Evolutionary conservation across 2,797 vertebrate species (phyloP).

Genomic region (Vipera latastei): DNA sequence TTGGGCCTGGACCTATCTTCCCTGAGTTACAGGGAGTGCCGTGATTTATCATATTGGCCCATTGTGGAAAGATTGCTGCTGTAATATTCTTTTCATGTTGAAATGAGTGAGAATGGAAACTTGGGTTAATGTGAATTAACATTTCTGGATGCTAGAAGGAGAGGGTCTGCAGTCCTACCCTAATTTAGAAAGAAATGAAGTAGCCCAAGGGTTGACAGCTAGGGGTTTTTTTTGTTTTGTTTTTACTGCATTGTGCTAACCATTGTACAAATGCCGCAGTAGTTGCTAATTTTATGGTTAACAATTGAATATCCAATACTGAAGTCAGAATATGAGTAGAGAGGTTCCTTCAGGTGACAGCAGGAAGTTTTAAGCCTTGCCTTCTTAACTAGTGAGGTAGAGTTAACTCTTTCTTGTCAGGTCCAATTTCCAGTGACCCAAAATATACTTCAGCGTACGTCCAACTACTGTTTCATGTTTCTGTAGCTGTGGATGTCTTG

Average conservation of each 20-base stretch:
- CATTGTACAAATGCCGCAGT: not conserved
- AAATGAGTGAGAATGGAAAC: not conserved
- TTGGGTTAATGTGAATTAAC: not conserved
- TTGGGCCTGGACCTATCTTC: not conserved
- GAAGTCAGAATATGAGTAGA: not conserved
- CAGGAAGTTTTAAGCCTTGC: not conserved
- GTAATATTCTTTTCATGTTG: not conserved
- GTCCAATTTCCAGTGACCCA: not conserved
- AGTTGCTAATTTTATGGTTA: not conserved
- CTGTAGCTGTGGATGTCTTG: not conserved
- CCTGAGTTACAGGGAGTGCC: not conserved
- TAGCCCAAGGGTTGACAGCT: not conserved
- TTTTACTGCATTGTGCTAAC: not conserved
- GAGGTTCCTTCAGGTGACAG: not conserved
- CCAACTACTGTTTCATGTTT: not conserved
- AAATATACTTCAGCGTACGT: not conserved
- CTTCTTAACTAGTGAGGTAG: not conserved
- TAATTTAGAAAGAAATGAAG: not conserved
- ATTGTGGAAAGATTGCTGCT: not conserved
- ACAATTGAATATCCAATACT: not conserved
- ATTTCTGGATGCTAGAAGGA: not conserved
- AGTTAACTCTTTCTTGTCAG: not conserved
- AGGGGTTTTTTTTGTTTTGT: not conserved
- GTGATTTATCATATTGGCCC: not conserved
- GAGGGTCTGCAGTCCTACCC: not conserved